Conservation (phyloP, 35 echinoderm and acorn worm genomes). For the Patiria miniata region DNA sequence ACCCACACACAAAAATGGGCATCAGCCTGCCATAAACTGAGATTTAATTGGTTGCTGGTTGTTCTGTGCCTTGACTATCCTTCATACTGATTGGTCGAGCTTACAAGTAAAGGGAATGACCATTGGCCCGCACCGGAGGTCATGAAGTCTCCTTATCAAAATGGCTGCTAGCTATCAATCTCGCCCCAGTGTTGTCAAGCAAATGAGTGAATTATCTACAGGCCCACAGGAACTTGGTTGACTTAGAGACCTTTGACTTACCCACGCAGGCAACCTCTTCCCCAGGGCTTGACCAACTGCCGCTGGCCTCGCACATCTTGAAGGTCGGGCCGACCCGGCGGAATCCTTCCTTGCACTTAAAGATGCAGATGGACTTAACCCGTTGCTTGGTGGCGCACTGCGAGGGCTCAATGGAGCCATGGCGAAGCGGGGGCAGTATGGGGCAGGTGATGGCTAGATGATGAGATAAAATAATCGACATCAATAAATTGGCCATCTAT, state of each 20-base stretch:
- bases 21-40: not conserved
- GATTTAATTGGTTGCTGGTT: too few species aligned
- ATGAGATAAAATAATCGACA: not conserved
- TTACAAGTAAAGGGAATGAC: too few species aligned
- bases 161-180: too few species aligned
- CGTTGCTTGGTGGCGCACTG: not conserved
- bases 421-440: not conserved
- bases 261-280: constrained; percentile 13
- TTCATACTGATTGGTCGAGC: too few species aligned
- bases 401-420: not conserved
- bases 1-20: not conserved
- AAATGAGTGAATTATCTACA: too few species aligned
- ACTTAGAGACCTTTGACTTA: not conserved
- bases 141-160: too few species aligned
- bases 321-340: not conserved
- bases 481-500: too few species aligned
- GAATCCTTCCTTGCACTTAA: not conserved
- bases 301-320: not conserved
- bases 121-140: too few species aligned
- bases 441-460: not conserved
- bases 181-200: too few species aligned
- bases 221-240: too few species aligned
- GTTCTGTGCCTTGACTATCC: too few species aligned
- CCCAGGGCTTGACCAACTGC: not conserved
- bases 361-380: not conserved